A percentile compares a stretch with the other conserved stretches of the same genome.
These are phyloP conservation scores for Agriopis marginaria DNA, from an alignment of 2,888 invertebrate genomes.

Conservation along the genomic window DNA sequence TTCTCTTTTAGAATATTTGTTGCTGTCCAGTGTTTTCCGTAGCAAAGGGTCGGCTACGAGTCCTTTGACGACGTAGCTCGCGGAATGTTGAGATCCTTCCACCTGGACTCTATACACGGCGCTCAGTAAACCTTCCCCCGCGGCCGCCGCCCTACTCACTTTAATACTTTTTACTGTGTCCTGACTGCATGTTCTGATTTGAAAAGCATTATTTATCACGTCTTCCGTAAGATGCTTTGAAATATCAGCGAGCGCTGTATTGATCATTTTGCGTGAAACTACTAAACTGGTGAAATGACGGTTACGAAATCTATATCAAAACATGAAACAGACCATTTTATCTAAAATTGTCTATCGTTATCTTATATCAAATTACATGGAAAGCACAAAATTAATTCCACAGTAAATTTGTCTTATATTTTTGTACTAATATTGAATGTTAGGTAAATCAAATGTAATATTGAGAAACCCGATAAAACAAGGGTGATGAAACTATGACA, in stretches of 20 bases:
- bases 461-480: not conserved
- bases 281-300: slow-evolving; percentile 4
- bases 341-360: slow-evolving; percentile 26
- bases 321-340: slow-evolving; percentile 9
- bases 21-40: slow-evolving; percentile 53
- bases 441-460: not conserved
- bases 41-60: slow-evolving; percentile 55
- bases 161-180: slow-evolving; percentile 53
- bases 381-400: slow-evolving; percentile 20
- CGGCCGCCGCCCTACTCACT: slow-evolving; percentile 58
- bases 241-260: slow-evolving; percentile 53
- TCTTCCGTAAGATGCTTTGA: slow-evolving; percentile 59
- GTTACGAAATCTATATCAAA: slow-evolving; percentile 43
- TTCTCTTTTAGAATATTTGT: slow-evolving; percentile 60
- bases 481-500: not conserved
- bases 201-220: slow-evolving; percentile 58
- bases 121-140: slow-evolving; percentile 64
- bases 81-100: slow-evolving; percentile 46
- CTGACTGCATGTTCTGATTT: slow-evolving; percentile 56
- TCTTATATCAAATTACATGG: slow-evolving; percentile 8
- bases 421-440: not conserved
- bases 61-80: slow-evolving; percentile 62
- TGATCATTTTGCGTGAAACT: slow-evolving; percentile 51
- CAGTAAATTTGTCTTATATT: slow-evolving; percentile 2
- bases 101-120: slow-evolving; percentile 63